These are phyloP conservation scores for Glandiceps talaboti DNA, from an alignment of 53 echinoderm and acorn worm species.

Conservation along the genomic window DNA sequence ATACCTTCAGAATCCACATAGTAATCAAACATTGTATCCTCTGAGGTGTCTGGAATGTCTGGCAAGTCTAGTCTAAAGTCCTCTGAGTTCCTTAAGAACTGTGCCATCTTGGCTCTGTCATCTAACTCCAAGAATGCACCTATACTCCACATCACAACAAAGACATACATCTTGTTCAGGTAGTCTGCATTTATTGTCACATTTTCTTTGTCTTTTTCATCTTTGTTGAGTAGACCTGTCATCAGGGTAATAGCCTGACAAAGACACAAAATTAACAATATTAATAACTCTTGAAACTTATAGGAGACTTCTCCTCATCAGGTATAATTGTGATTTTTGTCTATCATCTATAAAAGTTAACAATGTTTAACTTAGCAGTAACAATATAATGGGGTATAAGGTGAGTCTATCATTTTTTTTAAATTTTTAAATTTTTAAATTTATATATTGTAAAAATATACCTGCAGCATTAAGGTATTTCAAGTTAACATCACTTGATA, in stretches of 20 bases:
- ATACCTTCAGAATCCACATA: constrained; percentile 79
- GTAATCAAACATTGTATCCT: constrained; percentile 95
- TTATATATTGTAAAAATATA: too few species aligned
- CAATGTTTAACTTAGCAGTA: too few species aligned
- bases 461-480: too few species aligned
- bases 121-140: constrained; percentile 91
- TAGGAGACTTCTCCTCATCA: too few species aligned
- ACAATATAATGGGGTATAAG: too few species aligned
- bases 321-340: too few species aligned
- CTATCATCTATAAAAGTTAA: too few species aligned
- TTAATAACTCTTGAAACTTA: too few species aligned
- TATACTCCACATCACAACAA: constrained; percentile 92
- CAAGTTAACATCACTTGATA: too few species aligned
- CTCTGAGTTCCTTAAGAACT: constrained; percentile 64
- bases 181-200: constrained; percentile 33
- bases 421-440: too few species aligned
- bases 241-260: constrained; percentile 70
- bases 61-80: constrained; percentile 72
- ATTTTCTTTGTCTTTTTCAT: constrained; percentile 73
- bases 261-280: too few species aligned
- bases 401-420: too few species aligned
- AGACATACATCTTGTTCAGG: constrained; percentile 85
- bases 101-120: constrained; percentile 80
- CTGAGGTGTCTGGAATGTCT: constrained; percentile 34
- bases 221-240: constrained; percentile 77